phyloP scores from a whole-genome alignment of 2,113 vertebrate species.

The Meleagris gallopavo region DNA sequence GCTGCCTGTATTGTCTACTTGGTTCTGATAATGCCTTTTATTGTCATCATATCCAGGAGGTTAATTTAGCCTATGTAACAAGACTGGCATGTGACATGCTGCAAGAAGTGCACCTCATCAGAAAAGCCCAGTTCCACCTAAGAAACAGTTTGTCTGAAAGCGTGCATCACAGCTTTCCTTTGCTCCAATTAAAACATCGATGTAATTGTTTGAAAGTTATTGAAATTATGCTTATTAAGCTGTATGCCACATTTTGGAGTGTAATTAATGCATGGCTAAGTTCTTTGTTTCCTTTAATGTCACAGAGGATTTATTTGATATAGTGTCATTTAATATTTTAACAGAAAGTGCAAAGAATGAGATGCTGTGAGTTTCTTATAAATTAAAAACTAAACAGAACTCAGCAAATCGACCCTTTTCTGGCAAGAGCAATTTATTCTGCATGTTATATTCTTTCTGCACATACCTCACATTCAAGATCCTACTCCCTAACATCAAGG shows the following conservation, averaged over 20 bases:
- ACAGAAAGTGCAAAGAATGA: constrained; percentile 8
- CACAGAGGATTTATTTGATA: constrained; percentile 18
- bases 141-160: constrained; percentile 14
- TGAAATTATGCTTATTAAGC: constrained; percentile 40
- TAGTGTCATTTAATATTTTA: constrained; percentile 55
- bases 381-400: constrained; percentile 42
- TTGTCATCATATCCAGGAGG: background rate
- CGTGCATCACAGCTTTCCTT: background rate
- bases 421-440: constrained; percentile 8
- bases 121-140: background rate
- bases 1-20: background rate
- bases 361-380: constrained; percentile 16
- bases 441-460: background rate
- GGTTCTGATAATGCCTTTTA: background rate
- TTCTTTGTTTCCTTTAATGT: constrained; percentile 46
- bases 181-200: constrained; percentile 50
- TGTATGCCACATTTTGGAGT: background rate
- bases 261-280: background rate
- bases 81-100: background rate
- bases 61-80: background rate
- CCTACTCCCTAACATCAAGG: background rate
- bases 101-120: background rate
- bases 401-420: background rate
- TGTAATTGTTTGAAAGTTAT: background rate
- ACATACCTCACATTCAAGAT: background rate